Base-by-base conservation (phyloP, 1,140 invertebrate species). In the Drosophila repleta region DNA sequence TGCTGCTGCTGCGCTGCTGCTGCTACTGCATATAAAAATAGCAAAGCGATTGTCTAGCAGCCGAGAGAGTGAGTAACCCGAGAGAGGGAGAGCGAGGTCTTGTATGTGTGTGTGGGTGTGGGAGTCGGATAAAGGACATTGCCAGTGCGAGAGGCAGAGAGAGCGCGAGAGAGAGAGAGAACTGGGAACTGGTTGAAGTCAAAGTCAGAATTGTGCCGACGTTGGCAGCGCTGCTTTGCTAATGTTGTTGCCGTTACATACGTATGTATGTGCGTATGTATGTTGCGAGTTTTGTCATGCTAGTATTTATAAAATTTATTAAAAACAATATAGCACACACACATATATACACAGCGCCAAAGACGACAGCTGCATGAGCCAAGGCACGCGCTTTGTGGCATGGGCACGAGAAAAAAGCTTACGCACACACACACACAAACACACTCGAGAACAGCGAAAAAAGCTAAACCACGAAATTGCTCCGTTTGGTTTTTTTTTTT, bases 21-120 rank as follows among this genome's bases (percentile, higher is more conserved):
- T 58, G 45, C n/a, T 62, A 24, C 53, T 71, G 68, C 62, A 66
- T 76, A 76, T 76, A 79, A 80, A 84, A 84, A 76, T 85, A 84
- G 67, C 75, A 24, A 49, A 66, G 43, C 41, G 39, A 71, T 71
- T 51, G 53, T 71, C 68, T 71, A 46, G 48, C 67, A 11, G 15
- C 6, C 18, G 46, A 32, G 48, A 49, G 18, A 55, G 60, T 41
- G 8, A 29, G 15, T 7, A 55, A 29, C 26, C 1, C 26, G 26
- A 29, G 26, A 29, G 24, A 7, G 62, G 17, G 20, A 48, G 52
- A 51, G 45, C 51, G 35, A 65, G 26, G 17, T 58, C 52, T 7
- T 39, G 60, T 41, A 6, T 46, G 18, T 32, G 18, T 41, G 52
- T 56, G 60, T 35, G 45, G 32, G 63, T 60, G 63, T 67, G 39